Evolutionary conservation across 2,797 vertebrate genomes (phyloP), one percentile per base, ranked within the genome.

Genomic region (Halcyon chelicuti): DNA sequence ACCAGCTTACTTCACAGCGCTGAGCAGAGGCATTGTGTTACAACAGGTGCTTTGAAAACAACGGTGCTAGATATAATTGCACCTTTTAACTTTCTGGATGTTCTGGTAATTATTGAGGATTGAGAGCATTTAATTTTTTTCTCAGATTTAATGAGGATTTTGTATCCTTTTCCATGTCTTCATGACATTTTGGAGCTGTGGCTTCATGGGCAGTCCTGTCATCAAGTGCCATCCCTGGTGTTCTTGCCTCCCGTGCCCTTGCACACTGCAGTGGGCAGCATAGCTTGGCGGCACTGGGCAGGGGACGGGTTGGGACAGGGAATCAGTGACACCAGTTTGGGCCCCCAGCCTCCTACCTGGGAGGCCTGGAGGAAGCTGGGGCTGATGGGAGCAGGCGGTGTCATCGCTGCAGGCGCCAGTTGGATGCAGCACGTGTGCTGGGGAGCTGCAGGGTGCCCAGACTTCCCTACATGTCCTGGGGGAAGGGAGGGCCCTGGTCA

Each of bases 351-450:
- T 15, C 0, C 0, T 17, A 25, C 26, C 39, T 22, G 5, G 31
- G 46, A 55, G 29, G 28, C n/a, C 5, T 1, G 1, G 25, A 12
- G 37, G 25, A 51, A 90, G 25, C 28, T 28, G 33, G 35, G 2
- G 3, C 13, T 20, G 40, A 14, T 3, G 5, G 46, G 26, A 89
- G 28, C 28, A 31, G 31, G 39, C 2, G 3, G 19, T 19, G 40
- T 35, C 8, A 3, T 16, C 3, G 10, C 63, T 25, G 2, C 0
- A 5, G 39, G n/a, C 1, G 0, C 3, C 7, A 57, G 31, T 33
- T 5, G 11, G 33, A 25, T 68, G 71, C 62, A 55, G 33, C n/a
- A 71, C 3, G 0, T 35, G 63, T 18, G 60, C 61, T 3, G 2
- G 33, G 33, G 47, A 80, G 37, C 42, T 60, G 33, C 0, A 0